Base-by-base conservation (phyloP, 2,113 vertebrate genomes). In the Emydocephalus ijimae region DNA sequence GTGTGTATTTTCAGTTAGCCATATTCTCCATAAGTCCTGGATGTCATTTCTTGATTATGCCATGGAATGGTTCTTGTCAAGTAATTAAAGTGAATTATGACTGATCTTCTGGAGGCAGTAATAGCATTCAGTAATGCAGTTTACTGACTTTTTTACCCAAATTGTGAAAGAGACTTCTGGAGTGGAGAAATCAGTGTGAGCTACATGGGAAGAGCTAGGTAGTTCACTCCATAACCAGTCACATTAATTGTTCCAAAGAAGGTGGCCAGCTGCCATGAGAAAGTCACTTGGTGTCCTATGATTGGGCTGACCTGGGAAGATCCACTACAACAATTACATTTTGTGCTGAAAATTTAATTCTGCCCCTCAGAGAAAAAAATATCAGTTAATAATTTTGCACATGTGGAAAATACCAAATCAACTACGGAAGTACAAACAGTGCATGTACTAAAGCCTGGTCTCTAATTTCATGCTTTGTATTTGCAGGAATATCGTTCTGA, bases 401-500 rank as follows among this genome's bases (percentile, higher is more conserved):
- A 81, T 81, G 69, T 39, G 6, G n/a, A 81, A 81, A 39, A 81
- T 81, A 39, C 18, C 34, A 74, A n/a, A 74, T 74, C n/a, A 81
- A 39, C n/a, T 74, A 34, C 18, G 2, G 34, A 81, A 81, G 18
- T 7, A 39, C 34, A 81, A 34, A 18, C 18, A 3, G 20, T 43
- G 74, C 7, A 43, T 81, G 10, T 43, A 81, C 34, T 34, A 39
- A 43, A 21, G 34, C 39, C 74, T 81, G 34, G 18, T 43, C 7
- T 81, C 34, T 43, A 21, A 43, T 5, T 94, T 92, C n/a, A 45
- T 91, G 87, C 95, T 11, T 50, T 29, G 8, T 85, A 85, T n/a
- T 56, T 95, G 90, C 94, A 99, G 99, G 99, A 99, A 95, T 99
- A 99, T 95, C 98, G 99, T 92, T 99, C 99, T 91, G 99, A 99